Base-by-base conservation (phyloP, 2,797 vertebrate genomes). In the Eulemur albifrons region DNA sequence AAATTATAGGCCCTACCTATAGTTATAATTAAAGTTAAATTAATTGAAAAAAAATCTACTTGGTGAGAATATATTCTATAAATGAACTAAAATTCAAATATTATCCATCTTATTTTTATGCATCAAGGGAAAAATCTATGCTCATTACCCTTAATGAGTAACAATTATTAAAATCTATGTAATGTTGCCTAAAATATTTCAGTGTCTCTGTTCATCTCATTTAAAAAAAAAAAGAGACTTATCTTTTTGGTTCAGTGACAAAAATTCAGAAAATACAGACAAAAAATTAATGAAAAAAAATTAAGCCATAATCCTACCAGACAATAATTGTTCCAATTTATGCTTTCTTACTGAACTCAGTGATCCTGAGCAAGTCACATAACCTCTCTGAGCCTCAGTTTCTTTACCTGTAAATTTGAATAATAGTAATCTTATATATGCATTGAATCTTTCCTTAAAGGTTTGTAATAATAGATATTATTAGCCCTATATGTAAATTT, bases 1-100 rank as follows among this genome's bases (percentile, higher is more conserved):
- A 96, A 94, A 91, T 91, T 67, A 76, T 4, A 72, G 38, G 14
- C 14, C 40, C 14, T 32, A 82, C 61, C 2, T 88, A 85, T 0
- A 80, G 23, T 23, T 88, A 88, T 69, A 38, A 92, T 73, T 88
- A 91, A 89, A 92, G 40, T 38, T 76, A 32, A 85, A 69, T 95
- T 86, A 89, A 94, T 2, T 48, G 13, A 92, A 82, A 72, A 92
- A 32, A 92, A 38, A 92, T 48, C 25, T 93, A 54, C n/a, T 72
- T 83, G 69, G 48, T 86, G 30, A 80, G 35, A 93, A 90, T 81
- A 61, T n/a, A 77, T 81, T 87, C 38, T 61, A 20, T 63, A 70
- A 69, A 79, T 73, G 9, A 75, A 69, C 15, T 88, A 40, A 90
- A 90, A 35, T 92, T 82, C 82, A 79, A 72, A 88, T 69, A 20